Percentiles rank a stretch among this genome's conserved stretches.
Conservation (phyloP, 2,888 invertebrate genomes). For the Drosophila rubida region DNA sequence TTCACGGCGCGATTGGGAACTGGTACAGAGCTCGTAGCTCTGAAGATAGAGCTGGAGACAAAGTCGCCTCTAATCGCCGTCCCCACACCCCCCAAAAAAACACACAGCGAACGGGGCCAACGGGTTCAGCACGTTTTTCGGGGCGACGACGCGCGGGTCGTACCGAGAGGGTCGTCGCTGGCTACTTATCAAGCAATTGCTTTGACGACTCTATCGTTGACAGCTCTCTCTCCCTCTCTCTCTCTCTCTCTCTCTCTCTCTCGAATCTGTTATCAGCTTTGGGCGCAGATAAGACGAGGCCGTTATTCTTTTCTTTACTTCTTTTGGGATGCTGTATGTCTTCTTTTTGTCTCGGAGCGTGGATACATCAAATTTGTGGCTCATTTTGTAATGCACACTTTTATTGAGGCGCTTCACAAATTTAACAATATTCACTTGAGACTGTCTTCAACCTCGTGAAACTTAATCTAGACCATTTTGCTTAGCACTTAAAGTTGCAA, state of each 20-base stretch:
- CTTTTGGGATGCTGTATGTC: neutral
- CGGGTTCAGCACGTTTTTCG: constrained; percentile 37
- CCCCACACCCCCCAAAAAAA: constrained; percentile 15
- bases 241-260: neutral
- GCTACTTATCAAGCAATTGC: constrained; percentile 41
- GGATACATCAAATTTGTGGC: neutral
- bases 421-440: no score
- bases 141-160: no score
- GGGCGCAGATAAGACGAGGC: constrained; percentile 27
- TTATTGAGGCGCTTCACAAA: no score
- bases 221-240: constrained; percentile 34
- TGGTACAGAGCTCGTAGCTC: constrained; percentile 2
- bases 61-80: constrained; percentile 19
- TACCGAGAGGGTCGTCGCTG: neutral
- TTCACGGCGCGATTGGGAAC: constrained; percentile 12
- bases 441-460: no score
- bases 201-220: constrained; percentile 46
- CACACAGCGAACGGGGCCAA: constrained; percentile 26
- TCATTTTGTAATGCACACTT: neutral
- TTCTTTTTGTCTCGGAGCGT: neutral
- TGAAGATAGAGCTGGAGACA: constrained; percentile 2
- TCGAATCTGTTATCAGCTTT: constrained; percentile 20
- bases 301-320: neutral
- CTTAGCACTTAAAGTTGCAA: no score
- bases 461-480: no score